Base-by-base conservation (phyloP, 2,888 invertebrate genomes). In the Callyntrura guangdongensis region DNA sequence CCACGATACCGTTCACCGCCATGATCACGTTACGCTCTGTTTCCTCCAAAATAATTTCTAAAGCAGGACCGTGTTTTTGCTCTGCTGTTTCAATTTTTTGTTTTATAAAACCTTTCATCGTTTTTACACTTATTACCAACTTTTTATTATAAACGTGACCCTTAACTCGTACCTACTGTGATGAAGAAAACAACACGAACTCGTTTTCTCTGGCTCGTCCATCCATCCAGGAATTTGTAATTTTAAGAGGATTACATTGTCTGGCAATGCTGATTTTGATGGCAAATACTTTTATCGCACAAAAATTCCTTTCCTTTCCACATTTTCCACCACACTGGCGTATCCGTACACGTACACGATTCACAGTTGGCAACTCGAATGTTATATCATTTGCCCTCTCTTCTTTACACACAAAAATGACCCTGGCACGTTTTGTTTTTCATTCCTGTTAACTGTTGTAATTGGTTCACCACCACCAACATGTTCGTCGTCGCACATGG, bases 201-300 rank as follows among this genome's bases (percentile, higher is more conserved):
- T 6, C 3, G 36, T 6, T 36, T 36, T 36, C 36, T 36, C 6
- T 36, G 2, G 36, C 36, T 36, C 36, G 36, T 6, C 6, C 17
- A 17, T 74, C 3, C 47, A 11, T n/a, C 45, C 22, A n/a, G 82
- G 64, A 82, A 64, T 82, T 49, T 61, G 56, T 82, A 82, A 64
- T 82, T 82, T 82, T 82, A 82, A 64, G 82, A 82, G 82, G 61
- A 67, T 67, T 67, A 12, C 25, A 25, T 67, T 67, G 67, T 67
- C 27, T 69, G 12, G 27, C 11, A 14, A 27, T 36, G 27, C 9
- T 8, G 14, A 27, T 69, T 27, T 11, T 8, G 69, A 0, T 8
- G 22, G 61, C 2, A 20, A 11, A 61, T 22, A 11, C 20, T 61
- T 36, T 36, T 8, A 22, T 61, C 17, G n/a, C 17, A 56, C 56